Percentiles rank a stretch among this genome's conserved stretches.
These are phyloP conservation scores for Haemorhous mexicanus DNA, from an alignment of 2,113 vertebrate genomes.

Conservation along the genomic window DNA sequence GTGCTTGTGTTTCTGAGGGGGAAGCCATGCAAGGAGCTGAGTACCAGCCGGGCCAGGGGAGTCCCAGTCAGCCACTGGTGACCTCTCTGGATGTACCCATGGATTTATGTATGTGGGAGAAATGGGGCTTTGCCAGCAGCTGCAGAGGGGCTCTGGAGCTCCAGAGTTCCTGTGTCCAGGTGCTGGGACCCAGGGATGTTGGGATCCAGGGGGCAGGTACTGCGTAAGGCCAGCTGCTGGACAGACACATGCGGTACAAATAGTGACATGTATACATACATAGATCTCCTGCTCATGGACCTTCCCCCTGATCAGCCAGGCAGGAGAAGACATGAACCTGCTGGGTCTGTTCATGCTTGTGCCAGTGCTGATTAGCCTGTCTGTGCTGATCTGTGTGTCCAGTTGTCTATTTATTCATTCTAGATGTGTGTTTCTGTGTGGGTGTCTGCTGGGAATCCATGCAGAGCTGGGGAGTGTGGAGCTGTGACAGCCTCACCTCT, in stretches of 20 bases:
- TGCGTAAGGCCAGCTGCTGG: not conserved
- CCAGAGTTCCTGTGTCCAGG: rapidly evolving
- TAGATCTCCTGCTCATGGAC: not conserved
- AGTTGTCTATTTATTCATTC: not conserved
- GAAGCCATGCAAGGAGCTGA: not conserved
- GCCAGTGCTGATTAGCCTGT: not conserved
- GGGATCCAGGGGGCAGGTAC: not conserved
- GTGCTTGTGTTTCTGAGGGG: not conserved
- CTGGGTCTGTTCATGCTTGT: not conserved
- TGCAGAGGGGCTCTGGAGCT: not conserved
- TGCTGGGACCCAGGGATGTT: not conserved
- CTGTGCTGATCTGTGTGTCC: not conserved
- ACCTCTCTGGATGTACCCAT: not conserved
- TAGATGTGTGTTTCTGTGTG: not conserved
- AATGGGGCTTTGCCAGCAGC: rapidly evolving
- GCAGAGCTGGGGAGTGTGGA: rapidly evolving
- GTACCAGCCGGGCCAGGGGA: not conserved
- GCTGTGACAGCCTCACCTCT: not conserved
- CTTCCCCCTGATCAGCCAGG: not conserved
- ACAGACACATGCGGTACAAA: not conserved
- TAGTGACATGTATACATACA: not conserved
- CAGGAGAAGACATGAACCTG: not conserved
- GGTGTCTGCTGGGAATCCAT: not conserved
- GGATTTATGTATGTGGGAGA: not conserved
- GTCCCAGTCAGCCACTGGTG: rapidly evolving